Evolutionary conservation across 2,797 vertebrate species (phyloP).

Genomic region (Poeciliopsis presidionis): DNA sequence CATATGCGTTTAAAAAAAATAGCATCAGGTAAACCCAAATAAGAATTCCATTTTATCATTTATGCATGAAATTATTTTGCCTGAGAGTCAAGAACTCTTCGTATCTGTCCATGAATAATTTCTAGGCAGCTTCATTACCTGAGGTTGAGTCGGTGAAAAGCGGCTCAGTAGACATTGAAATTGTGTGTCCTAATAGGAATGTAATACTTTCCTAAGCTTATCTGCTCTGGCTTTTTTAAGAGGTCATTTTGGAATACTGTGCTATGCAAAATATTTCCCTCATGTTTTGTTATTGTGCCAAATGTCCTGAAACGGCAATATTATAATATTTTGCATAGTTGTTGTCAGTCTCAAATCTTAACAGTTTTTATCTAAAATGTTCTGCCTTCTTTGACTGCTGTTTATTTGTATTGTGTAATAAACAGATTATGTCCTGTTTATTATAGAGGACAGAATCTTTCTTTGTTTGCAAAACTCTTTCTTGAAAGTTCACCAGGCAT

Average conservation of each 20-base stretch:
- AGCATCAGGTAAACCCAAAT: background rate
- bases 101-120: background rate
- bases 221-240: background rate
- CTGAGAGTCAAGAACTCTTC: background rate
- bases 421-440: background rate
- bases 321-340: background rate
- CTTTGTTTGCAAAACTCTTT: background rate
- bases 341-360: background rate
- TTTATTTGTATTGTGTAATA: background rate
- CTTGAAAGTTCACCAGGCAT: background rate
- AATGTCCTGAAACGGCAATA: background rate
- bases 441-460: background rate
- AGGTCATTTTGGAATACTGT: background rate
- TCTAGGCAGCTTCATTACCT: background rate
- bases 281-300: background rate
- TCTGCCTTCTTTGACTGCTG: background rate
- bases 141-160: background rate
- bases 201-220: background rate
- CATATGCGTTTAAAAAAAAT: background rate
- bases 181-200: background rate
- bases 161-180: background rate
- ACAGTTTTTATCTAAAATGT: background rate
- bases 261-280: background rate
- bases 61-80: background rate
- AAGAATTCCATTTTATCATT: background rate